Evolutionary conservation across 2,797 vertebrate genomes (phyloP).

Genomic region (Numenius phaeopus): DNA sequence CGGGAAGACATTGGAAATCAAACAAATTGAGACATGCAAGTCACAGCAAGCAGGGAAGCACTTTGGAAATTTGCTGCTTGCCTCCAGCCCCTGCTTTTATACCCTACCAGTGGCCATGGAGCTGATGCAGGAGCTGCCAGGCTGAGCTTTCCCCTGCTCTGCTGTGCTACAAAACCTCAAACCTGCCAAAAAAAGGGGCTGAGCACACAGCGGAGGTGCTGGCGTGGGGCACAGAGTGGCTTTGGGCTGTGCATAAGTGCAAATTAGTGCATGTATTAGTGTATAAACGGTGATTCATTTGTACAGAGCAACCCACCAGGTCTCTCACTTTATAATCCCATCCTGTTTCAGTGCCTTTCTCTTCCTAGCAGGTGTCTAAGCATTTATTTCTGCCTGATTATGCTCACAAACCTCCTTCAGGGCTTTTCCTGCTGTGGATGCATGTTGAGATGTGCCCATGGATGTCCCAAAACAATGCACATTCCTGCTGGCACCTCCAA

Average conservation of each 20-base stretch:
- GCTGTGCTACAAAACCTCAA: neutral
- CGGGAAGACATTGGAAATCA: neutral
- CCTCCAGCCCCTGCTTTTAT: neutral
- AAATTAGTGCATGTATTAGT: too few species aligned
- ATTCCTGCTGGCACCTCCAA: neutral
- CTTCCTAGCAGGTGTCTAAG: neutral
- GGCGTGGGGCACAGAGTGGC: rapidly evolving
- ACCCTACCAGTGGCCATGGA: neutral
- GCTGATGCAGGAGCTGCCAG: neutral
- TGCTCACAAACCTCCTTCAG: neutral
- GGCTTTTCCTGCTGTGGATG: neutral
- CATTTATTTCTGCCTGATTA: neutral
- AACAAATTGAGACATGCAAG: rapidly evolving
- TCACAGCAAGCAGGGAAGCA: neutral
- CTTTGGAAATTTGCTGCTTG: neutral
- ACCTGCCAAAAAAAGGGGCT: neutral
- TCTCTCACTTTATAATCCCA: neutral
- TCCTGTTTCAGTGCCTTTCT: neutral
- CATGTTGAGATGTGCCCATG: neutral
- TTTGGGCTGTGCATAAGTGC: neutral
- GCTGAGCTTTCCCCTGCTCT: neutral
- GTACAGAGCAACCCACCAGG: neutral
- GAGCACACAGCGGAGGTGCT: neutral
- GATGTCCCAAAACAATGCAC: rapidly evolving
- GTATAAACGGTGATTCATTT: rapidly evolving